Evolutionary conservation across 1,140 invertebrate genomes (phyloP).

Genomic region (Coptotermes formosanus): DNA sequence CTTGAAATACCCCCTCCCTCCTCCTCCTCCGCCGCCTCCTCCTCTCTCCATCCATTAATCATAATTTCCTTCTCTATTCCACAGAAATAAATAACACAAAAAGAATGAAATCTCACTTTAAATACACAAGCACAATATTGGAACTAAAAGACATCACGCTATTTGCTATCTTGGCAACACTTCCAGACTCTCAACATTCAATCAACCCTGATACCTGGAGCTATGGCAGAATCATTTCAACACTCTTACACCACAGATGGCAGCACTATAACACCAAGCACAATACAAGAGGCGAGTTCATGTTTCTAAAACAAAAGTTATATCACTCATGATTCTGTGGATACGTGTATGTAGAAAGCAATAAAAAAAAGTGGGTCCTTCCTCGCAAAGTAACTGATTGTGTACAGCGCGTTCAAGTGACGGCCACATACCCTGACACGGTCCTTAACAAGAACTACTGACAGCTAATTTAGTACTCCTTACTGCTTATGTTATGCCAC

Average conservation of each 20-base stretch:
- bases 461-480: not conserved
- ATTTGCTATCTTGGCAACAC: not conserved
- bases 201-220: not conserved
- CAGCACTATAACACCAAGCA: not conserved
- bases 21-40: not conserved
- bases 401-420: not conserved
- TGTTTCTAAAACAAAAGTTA: not conserved
- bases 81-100: constrained; percentile 7
- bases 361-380: not conserved
- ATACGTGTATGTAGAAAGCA: not conserved
- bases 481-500: not conserved
- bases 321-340: not conserved
- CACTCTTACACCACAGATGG: not conserved
- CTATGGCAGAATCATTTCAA: not conserved
- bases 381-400: not conserved
- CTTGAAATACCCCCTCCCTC: too few relatives aligned
- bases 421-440: not conserved
- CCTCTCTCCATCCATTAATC: not conserved
- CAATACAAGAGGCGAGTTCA: not conserved
- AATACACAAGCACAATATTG: not conserved
- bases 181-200: not conserved
- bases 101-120: not conserved
- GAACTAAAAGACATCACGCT: not conserved
- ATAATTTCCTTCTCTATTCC: not conserved
- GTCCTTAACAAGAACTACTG: not conserved